A percentile compares a stretch with the other conserved stretches of the same genome.
phyloP scores from a whole-genome alignment of 2,888 invertebrate genomes.

The Cosmia pyralina region DNA sequence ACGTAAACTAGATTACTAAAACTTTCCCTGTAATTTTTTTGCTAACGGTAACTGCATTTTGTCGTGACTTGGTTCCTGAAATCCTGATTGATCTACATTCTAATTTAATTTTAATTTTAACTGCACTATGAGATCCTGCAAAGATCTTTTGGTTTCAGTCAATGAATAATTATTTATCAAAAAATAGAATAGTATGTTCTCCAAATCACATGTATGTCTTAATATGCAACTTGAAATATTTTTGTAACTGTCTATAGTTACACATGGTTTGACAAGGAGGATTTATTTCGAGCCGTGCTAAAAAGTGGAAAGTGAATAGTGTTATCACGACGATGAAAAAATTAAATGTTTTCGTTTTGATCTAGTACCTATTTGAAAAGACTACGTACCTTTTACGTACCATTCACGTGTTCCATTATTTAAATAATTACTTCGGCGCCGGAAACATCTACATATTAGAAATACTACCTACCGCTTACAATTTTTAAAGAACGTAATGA shows the following conservation, averaged over 20 bases:
- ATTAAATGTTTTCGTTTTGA: not conserved
- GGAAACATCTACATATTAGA: not conserved
- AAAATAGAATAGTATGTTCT: not conserved
- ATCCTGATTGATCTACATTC: not conserved
- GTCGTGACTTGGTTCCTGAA: not conserved
- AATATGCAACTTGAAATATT: not conserved
- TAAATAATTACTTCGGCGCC: not conserved
- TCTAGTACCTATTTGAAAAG: not conserved
- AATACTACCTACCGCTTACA: not conserved
- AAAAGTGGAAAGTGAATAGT: not conserved
- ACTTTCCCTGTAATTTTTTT: not conserved
- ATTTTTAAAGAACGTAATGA: slow-evolving; percentile 15
- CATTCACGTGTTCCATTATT: not conserved
- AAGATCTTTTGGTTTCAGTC: not conserved
- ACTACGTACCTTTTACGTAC: not conserved
- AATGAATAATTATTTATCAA: not conserved
- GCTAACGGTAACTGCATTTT: not conserved
- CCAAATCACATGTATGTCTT: not conserved
- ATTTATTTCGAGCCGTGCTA: not conserved
- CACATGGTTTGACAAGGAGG: not conserved
- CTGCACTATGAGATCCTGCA: not conserved
- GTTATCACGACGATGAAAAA: not conserved
- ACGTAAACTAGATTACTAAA: not conserved
- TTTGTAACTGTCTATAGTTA: not conserved
- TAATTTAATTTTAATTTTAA: not conserved